Base-by-base conservation (phyloP, 2,888 invertebrate species). In the Cheilosia scutellata region DNA sequence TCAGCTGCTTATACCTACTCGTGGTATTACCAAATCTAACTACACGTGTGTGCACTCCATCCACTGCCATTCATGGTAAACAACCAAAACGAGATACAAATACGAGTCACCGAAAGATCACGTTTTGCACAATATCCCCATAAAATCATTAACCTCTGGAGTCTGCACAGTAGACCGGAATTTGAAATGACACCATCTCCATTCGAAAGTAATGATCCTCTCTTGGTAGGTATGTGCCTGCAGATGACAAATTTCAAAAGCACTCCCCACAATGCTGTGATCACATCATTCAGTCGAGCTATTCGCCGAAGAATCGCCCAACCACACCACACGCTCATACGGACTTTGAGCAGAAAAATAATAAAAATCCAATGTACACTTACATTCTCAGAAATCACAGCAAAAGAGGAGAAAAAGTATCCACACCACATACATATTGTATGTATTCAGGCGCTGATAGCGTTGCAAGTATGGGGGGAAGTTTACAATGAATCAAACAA, bases 401-500 rank as follows among this genome's bases (percentile, higher is more conserved):
- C 33, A 11, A 25, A 25, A 51, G 25, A 27, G 11, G 25, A 4
- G 11, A 11, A 49, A 49, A 49, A 25, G 25, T 25, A 49, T 49
- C n/a, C 49, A 20, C 27, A 47, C 16, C 4, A 7, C 13, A 2
- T 2, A 25, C 37, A 37, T 11, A 4, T 11, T 11, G 20, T 20
- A 9, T 3, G 9, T 0, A 37, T 37, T 37, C 37, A 11, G 37
- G 37, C 47, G 16, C 51, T 51, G 51, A 51, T 51, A 51, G 27
- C 4, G 49, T 25, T 27, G 20, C 11, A 7, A 25, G 47, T 20
- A 20, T 11, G 49, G 20, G 49, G 2, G 44, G 47, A 5, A 51
- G 13, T 51, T 51, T 47, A 16, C 16, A 47, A 51, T 51, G 51
- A 51, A 13, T 51, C 51, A 51, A 51, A 51, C 27, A 51, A 27